A percentile compares a stretch with the other conserved stretches of the same genome.
phyloP scores from a whole-genome alignment of 2,888 invertebrate species.

The Rotaria sp. region DNA sequence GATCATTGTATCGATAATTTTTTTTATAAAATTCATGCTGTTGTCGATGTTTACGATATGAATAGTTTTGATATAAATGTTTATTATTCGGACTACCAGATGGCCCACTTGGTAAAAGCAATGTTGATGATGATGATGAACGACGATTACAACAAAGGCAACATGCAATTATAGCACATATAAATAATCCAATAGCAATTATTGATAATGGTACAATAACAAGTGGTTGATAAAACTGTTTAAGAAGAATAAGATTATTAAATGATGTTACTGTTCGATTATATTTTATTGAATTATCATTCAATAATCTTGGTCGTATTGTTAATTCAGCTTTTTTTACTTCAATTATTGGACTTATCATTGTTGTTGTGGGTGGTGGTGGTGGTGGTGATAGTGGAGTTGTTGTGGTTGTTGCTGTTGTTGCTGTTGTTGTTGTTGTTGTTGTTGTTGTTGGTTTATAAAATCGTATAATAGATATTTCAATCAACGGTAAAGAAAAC shows the following conservation, averaged over 20 bases:
- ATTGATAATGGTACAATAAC: constrained; percentile 5
- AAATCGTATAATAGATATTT: constrained; percentile 7
- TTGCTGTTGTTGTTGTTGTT: not conserved
- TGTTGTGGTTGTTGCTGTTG: not conserved
- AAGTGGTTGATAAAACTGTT: not conserved
- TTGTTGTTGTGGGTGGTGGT: not conserved
- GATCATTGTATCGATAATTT: not conserved
- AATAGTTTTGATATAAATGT: not conserved
- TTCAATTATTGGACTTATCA: not conserved
- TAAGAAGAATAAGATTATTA: not conserved
- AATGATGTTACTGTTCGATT: constrained; percentile 5
- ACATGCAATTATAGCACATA: constrained; percentile 1
- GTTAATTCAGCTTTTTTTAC: not conserved
- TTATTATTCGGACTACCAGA: not conserved
- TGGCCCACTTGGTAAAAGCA: not conserved
- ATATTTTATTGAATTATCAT: not conserved
- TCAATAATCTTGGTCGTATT: not conserved
- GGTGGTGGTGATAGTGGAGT: too few relatives aligned
- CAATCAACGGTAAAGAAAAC: not conserved
- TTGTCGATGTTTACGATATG: not conserved
- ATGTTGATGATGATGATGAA: constrained; percentile 21
- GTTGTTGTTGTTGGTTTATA: not conserved
- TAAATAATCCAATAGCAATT: not conserved
- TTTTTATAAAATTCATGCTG: not conserved
- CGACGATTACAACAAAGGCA: constrained; percentile 20